These are phyloP conservation scores for Marisa cornuarietis DNA, from an alignment of 1,140 invertebrate species.

Conservation along the genomic window DNA sequence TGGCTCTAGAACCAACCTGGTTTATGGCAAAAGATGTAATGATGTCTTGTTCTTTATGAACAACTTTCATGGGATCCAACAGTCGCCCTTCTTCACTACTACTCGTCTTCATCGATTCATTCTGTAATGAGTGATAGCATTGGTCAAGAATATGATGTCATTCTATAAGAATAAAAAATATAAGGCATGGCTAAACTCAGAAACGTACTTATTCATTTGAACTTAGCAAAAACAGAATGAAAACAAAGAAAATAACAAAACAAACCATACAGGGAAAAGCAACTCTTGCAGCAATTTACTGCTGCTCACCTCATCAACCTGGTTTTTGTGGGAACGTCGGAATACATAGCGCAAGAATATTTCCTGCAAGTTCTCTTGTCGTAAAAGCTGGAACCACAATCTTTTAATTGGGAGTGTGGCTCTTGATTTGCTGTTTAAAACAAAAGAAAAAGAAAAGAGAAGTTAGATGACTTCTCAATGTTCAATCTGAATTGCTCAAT, in stretches of 20 bases:
- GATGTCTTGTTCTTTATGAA: slow-evolving; percentile 98
- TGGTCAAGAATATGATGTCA: not conserved
- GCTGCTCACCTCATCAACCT: not conserved
- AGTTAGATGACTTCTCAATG: not conserved
- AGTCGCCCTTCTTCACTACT: slow-evolving; percentile 41
- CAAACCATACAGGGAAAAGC: no score
- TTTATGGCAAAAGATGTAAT: slow-evolving; percentile 97
- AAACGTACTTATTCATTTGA: no score
- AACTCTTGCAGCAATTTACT: no score
- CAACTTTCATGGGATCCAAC: slow-evolving; percentile 82
- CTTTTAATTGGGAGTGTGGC: slow-evolving; percentile 83
- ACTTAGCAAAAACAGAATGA: no score
- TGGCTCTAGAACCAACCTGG: slow-evolving; percentile 76
- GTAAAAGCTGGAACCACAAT: slow-evolving; percentile 92
- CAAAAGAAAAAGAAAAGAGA: no score
- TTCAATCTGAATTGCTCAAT: no score
- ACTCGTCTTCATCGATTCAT: slow-evolving; percentile 37
- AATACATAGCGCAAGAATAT: slow-evolving; percentile 96
- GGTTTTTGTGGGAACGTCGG: slow-evolving; percentile 71
- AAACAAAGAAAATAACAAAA: no score
- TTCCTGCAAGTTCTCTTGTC: slow-evolving; percentile 92
- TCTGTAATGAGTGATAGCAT: slow-evolving; percentile 20
- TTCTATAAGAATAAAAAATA: slow-evolving; percentile 12
- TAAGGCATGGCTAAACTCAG: no score
- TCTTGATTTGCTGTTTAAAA: slow-evolving; percentile 66